A percentile compares a stretch with the other conserved stretches of the same genome.
Evolutionary conservation across 2,113 vertebrate species (phyloP).

Genomic region (Coptodon rendalli): DNA sequence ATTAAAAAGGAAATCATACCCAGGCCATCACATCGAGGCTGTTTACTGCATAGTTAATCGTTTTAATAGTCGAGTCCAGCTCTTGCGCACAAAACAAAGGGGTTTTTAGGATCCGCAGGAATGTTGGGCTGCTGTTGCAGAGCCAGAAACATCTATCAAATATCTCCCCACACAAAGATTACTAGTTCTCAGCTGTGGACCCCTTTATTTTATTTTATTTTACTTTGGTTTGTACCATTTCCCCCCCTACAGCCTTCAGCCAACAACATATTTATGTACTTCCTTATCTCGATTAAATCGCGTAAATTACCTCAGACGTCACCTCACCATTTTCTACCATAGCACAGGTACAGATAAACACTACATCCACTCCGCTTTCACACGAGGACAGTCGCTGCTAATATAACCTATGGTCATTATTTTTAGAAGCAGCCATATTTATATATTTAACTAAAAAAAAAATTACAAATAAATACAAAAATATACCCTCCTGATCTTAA

Average conservation of each 20-base stretch:
- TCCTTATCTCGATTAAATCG: constrained; percentile 56
- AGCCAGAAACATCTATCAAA: constrained; percentile 53
- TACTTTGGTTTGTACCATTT: neutral
- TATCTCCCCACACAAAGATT: constrained; percentile 1
- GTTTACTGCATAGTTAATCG: constrained; percentile 63
- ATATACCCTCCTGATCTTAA: constrained; percentile 68
- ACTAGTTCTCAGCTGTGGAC: neutral
- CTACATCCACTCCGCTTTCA: neutral
- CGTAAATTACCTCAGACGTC: constrained; percentile 59
- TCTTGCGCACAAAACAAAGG: constrained; percentile 69
- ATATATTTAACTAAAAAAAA: neutral
- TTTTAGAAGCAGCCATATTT: constrained; percentile 8
- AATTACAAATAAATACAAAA: constrained; percentile 19
- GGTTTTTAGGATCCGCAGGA: constrained; percentile 65
- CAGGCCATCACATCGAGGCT: constrained; percentile 16
- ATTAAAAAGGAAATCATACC: constrained; percentile 29
- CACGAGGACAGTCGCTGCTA: neutral
- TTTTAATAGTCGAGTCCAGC: constrained; percentile 50
- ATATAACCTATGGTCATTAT: neutral
- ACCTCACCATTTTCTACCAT: constrained; percentile 58
- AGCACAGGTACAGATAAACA: constrained; percentile 39
- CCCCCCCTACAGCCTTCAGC: constrained; percentile 28
- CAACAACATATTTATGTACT: constrained; percentile 51
- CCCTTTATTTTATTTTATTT: neutral
- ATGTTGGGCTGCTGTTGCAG: constrained; percentile 56